Base-by-base conservation (phyloP, 2,113 vertebrate species). In the Microtus ochrogaster region DNA sequence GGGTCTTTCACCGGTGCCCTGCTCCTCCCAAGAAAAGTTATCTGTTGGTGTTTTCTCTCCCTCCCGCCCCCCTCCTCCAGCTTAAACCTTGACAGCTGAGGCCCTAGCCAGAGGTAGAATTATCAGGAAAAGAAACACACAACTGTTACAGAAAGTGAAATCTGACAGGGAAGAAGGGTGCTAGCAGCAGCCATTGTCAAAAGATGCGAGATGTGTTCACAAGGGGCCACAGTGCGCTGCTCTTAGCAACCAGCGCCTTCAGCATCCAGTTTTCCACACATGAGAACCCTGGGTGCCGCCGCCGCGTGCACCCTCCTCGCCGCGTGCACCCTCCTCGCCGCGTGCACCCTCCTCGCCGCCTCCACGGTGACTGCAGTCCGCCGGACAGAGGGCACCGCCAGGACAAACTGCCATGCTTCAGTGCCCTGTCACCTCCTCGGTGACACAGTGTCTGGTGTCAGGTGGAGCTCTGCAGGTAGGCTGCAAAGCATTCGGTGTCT, bases 181-280 rank as follows among this genome's bases (percentile, higher is more conserved):
- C 22, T 22, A 3, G 21, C 12, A n/a, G 58, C 21, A 4, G 58
- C 26, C 5, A 0, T 24, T 39, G 47, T 72, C 66, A n/a, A 39
- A 58, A 76, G 72, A 61, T 22, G 3, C n/a, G 41, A 28, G 72
- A 12, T 22, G 41, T 1, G 24, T 11, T 30, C 24, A 3, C 33
- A 7, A 33, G 36, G 52, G 61, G 47, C 3, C 9, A 0, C 0
- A 0, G 55, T 0, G 2, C 11, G 2, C 49, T 12, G 88, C 1
- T 10, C 33, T 24, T 2, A 7, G 11, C 28, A 11, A 30, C 36
- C 5, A 1, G 33, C 0, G 0, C 21, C 44, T 7, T 1, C 1
- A 0, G 5, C 3, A 13, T 2, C 28, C 49, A 55, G 58, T 16
- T 24, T 65, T 28, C 22, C 0, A 7, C 1, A 0, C n/a, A 26